phyloP scores from a whole-genome alignment of 2,888 invertebrate species.

The Drosophila mayaguana region DNA sequence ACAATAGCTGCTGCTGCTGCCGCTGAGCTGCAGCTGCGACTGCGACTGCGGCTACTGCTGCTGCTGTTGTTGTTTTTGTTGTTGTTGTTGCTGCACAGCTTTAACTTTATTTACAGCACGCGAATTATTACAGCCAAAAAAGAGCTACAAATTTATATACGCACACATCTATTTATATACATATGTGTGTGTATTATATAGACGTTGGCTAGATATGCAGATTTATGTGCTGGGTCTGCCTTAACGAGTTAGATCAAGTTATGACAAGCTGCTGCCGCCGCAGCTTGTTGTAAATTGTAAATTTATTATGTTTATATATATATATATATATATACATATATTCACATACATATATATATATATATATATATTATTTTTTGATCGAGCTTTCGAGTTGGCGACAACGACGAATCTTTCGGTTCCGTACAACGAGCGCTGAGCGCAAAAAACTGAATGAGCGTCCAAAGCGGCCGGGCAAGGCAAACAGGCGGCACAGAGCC shows the following conservation, averaged over 20 bases:
- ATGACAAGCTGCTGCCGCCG: constrained; percentile 47
- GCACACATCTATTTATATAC: constrained; percentile 12
- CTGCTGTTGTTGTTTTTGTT: constrained; percentile 10
- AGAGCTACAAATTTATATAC: neutral
- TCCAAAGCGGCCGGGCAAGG: constrained; percentile 78
- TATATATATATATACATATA: constrained; percentile 2
- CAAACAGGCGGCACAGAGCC: constrained; percentile 71
- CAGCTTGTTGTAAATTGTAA: constrained; percentile 48
- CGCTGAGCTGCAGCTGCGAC: neutral
- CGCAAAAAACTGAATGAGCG: constrained; percentile 79
- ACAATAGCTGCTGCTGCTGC: constrained; percentile 11
- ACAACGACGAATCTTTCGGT: constrained; percentile 70
- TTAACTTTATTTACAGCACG: constrained; percentile 55
- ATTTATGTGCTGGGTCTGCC: constrained; percentile 44
- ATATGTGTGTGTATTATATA: constrained; percentile 4
- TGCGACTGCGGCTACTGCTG: neutral
- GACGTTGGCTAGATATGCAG: constrained; percentile 46
- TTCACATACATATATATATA: constrained; percentile 2
- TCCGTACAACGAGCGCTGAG: constrained; percentile 79
- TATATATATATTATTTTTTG: constrained; percentile 31
- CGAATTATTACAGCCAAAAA: constrained; percentile 43
- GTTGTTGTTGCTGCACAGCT: constrained; percentile 48
- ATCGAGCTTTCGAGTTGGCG: constrained; percentile 57
- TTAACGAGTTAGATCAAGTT: constrained; percentile 58
- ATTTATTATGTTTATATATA: constrained; percentile 15